A percentile compares a stretch with the other conserved stretches of the same genome.
phyloP scores from a whole-genome alignment of 2,888 invertebrate species.

The Lomographa bimaculata region DNA sequence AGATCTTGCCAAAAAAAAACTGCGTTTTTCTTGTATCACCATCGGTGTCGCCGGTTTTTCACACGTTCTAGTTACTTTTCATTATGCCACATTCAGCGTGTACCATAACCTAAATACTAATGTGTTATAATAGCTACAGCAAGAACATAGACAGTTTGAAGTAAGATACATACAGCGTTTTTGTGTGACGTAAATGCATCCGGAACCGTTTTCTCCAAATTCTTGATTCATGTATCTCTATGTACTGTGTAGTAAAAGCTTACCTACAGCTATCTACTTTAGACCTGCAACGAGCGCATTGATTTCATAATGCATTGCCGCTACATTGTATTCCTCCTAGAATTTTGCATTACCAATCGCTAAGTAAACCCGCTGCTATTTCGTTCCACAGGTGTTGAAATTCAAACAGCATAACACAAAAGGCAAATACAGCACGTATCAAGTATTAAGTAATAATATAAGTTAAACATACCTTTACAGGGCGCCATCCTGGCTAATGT shows the following conservation, averaged over 20 bases:
- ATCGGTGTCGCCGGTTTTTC: constrained; percentile 1
- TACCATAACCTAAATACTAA: no score
- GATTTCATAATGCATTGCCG: constrained; percentile 13
- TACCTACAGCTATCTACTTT: no score
- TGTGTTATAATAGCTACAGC: no score
- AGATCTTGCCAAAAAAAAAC: constrained; percentile 25
- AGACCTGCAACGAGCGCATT: constrained; percentile 6
- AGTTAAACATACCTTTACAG: constrained; percentile 65
- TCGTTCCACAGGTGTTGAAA: constrained; percentile 23
- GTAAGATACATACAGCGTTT: no score
- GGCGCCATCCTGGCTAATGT: constrained; percentile 76
- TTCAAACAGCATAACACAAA: constrained; percentile 11
- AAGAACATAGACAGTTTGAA: no score
- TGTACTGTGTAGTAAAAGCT: no score
- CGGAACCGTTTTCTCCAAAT: neutral
- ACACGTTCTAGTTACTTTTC: constrained; percentile 1
- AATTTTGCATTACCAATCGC: no score
- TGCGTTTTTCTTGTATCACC: constrained; percentile 4
- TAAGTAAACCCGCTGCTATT: neutral
- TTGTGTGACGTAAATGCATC: constrained; percentile 3
- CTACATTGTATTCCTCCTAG: no score
- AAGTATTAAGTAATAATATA: constrained; percentile 30
- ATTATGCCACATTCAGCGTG: constrained; percentile 2
- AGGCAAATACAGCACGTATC: constrained; percentile 18
- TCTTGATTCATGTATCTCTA: no score